phyloP scores from a whole-genome alignment of 2,113 vertebrate species.

The Dromaius novaehollandiae region DNA sequence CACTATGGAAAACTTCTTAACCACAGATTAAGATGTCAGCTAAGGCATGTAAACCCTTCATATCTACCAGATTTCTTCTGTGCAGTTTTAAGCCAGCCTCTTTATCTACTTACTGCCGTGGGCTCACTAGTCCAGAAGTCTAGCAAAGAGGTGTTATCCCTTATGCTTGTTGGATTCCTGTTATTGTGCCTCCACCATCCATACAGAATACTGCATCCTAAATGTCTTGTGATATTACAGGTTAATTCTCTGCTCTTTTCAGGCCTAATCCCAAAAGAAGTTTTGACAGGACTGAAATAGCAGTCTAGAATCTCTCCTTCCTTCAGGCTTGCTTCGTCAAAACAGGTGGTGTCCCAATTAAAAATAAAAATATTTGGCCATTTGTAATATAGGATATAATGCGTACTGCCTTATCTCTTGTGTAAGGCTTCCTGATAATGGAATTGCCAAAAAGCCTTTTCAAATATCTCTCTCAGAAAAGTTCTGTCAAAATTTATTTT shows the following conservation, averaged over 20 bases:
- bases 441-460: neutral
- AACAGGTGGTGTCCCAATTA: neutral
- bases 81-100: neutral
- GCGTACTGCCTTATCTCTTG: fast-evolving
- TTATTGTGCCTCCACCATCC: neutral
- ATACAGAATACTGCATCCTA: neutral
- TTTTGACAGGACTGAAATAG: neutral
- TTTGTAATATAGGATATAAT: neutral
- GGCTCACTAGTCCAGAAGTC: neutral
- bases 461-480: neutral
- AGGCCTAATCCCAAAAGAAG: neutral
- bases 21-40: neutral
- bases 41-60: neutral
- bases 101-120: neutral
- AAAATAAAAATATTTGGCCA: neutral
- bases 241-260: neutral
- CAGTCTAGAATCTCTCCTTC: neutral
- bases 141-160: neutral
- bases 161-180: neutral
- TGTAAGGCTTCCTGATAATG: neutral
- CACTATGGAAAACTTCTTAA: neutral
- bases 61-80: neutral
- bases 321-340: neutral
- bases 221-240: neutral
- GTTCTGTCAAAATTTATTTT: neutral